These are phyloP conservation scores for Hydrolagus colliei DNA, from an alignment of 2,797 vertebrate species.

Conservation along the genomic window DNA sequence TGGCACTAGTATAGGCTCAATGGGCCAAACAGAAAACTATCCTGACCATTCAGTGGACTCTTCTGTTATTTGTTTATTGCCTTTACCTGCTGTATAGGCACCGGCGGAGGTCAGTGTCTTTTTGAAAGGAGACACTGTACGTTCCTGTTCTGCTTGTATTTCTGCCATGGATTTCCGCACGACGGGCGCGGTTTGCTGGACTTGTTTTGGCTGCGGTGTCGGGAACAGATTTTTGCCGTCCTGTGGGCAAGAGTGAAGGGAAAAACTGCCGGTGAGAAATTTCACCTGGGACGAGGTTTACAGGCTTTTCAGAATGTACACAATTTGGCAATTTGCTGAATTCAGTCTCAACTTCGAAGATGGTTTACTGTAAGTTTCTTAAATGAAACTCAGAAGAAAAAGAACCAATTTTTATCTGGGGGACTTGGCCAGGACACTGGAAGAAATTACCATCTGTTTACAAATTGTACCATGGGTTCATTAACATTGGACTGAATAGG, in stretches of 20 bases:
- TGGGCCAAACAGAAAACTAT: constrained; percentile 31
- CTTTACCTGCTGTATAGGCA: constrained; percentile 58
- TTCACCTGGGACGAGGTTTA: no score
- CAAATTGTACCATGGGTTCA: no score
- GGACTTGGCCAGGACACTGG: no score
- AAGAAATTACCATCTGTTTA: no score
- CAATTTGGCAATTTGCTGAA: background rate
- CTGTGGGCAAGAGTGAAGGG: constrained; percentile 39
- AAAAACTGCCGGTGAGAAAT: no score
- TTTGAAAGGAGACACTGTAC: constrained; percentile 49
- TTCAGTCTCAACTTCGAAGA: no score
- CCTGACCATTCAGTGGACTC: constrained; percentile 39
- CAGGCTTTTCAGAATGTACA: no score
- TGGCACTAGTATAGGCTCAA: background rate
- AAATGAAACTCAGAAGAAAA: constrained; percentile 7
- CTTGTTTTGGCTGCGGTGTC: constrained; percentile 54
- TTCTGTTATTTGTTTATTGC: background rate
- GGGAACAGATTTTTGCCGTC: constrained; percentile 61
- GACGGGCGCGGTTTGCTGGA: constrained; percentile 43
- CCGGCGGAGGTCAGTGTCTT: constrained; percentile 55
- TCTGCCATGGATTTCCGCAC: constrained; percentile 51
- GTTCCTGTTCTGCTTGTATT: constrained; percentile 52
- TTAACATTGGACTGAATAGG: no score
- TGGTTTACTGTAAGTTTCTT: background rate
- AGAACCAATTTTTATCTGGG: background rate